These are phyloP conservation scores for Chrysolina americana DNA, from an alignment of 2,888 invertebrate genomes.

Conservation along the genomic window DNA sequence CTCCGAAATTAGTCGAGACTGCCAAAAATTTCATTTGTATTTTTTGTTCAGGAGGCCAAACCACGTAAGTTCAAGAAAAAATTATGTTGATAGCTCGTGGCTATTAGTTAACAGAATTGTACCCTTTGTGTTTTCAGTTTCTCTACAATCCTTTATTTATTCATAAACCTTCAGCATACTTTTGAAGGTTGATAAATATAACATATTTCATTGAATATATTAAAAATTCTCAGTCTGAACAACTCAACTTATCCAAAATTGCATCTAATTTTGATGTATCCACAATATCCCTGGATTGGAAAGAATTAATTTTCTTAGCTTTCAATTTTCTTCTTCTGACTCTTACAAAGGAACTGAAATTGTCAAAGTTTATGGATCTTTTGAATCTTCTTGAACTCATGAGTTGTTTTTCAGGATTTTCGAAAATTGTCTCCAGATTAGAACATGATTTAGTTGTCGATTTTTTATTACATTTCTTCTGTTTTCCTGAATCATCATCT, in stretches of 20 bases:
- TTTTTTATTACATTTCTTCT: conserved; percentile 10
- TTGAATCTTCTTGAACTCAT: conserved; percentile 39
- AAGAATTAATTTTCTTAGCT: conserved; percentile 32
- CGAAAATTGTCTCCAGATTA: conserved; percentile 42
- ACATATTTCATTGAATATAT: neutral
- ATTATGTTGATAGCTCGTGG: too few relatives aligned
- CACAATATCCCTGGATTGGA: conserved; percentile 7
- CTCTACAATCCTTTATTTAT: too few relatives aligned
- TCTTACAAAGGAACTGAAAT: conserved; percentile 20
- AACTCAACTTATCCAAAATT: conserved; percentile 20
- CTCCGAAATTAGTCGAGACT: too few relatives aligned
- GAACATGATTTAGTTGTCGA: conserved; percentile 10
- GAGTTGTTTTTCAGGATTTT: conserved; percentile 28
- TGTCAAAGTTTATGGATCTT: conserved; percentile 36
- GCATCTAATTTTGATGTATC: conserved; percentile 7
- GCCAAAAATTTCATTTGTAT: too few relatives aligned
- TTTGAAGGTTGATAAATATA: neutral
- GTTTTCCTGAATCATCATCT: neutral
- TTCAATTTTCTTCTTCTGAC: conserved; percentile 28
- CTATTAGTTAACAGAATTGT: too few relatives aligned
- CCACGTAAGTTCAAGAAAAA: too few relatives aligned
- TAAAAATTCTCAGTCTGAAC: conserved; percentile 9
- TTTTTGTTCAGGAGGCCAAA: too few relatives aligned
- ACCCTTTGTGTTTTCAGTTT: too few relatives aligned
- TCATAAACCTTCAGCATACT: neutral